Conservation (phyloP, 2,113 vertebrate genomes). For the Anoura caudifer region DNA sequence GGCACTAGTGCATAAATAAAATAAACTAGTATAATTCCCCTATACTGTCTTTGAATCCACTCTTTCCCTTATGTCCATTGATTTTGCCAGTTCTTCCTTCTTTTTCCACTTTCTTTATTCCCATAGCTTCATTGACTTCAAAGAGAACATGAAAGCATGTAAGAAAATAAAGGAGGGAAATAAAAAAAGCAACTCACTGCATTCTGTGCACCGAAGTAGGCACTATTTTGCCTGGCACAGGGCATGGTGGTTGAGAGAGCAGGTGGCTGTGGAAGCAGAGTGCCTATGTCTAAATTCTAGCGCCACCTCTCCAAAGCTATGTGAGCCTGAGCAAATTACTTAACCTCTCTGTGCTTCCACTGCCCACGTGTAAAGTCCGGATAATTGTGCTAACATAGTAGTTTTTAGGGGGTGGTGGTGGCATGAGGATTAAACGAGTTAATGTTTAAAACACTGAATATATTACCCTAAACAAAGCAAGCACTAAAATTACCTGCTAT, state of each 20-base stretch:
- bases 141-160: neutral
- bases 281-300: no score
- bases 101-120: neutral
- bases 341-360: neutral
- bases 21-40: neutral
- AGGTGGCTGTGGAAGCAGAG: neutral
- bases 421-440: neutral
- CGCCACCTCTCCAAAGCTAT: rapidly evolving
- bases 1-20: neutral
- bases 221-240: neutral
- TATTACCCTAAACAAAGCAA: neutral
- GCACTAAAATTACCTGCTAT: neutral
- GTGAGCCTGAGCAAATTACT: neutral
- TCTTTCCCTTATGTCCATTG: neutral
- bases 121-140: neutral
- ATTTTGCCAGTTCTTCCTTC: neutral
- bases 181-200: neutral
- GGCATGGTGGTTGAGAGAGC: no score
- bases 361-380: neutral
- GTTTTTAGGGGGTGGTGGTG: neutral
- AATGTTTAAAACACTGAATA: neutral
- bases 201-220: neutral
- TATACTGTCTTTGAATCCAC: neutral
- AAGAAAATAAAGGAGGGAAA: neutral
- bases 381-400: neutral